Conservation (phyloP, 2,797 vertebrate species). For the Scyliorhinus canicula region DNA sequence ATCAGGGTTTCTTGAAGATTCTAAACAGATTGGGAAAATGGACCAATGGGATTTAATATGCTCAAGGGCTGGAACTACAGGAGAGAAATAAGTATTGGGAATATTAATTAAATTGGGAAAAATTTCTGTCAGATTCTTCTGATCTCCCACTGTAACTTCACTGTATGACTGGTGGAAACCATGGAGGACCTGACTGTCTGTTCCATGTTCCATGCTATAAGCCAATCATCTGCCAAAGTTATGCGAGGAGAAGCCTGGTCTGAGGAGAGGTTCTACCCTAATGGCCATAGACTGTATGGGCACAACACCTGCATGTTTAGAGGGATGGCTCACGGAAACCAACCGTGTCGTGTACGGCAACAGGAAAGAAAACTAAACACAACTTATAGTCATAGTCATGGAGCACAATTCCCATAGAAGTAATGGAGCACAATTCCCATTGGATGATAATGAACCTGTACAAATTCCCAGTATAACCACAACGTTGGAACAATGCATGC, state of each 20-base stretch:
- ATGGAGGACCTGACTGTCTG: neutral
- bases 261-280: neutral
- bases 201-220: neutral
- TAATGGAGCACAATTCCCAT: neutral
- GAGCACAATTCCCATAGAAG: too few species aligned
- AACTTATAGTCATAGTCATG: neutral
- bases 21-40: neutral
- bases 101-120: neutral
- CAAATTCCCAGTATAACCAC: neutral
- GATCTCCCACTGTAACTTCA: neutral
- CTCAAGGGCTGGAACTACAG: neutral
- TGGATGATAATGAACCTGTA: neutral
- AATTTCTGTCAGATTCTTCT: neutral
- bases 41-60: neutral
- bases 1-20: too few species aligned
- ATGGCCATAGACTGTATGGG: neutral
- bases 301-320: neutral
- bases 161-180: neutral
- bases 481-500: neutral
- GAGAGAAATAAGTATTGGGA: neutral
- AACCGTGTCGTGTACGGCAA: neutral
- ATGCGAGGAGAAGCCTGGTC: neutral
- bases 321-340: too few species aligned
- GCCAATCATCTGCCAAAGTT: neutral
- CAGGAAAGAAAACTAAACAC: neutral